Evolutionary conservation across 2,113 vertebrate species (phyloP).

Genomic region (Mola mola): DNA sequence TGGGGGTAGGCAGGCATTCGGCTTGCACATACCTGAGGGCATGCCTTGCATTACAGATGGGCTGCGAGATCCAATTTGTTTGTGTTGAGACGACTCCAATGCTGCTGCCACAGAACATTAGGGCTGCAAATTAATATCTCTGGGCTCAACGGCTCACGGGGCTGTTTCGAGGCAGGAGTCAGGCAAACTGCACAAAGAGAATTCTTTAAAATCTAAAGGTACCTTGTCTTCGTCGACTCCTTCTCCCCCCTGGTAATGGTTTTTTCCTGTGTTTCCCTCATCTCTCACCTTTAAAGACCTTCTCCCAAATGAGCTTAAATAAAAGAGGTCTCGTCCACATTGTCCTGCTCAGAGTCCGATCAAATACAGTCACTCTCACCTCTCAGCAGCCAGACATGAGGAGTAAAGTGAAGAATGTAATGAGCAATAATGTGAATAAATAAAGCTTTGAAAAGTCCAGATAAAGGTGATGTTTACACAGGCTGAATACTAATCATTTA

Average conservation of each 20-base stretch:
- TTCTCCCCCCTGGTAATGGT: conserved; percentile 1
- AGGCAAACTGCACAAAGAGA: conserved; percentile 49
- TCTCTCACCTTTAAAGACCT: conserved; percentile 60
- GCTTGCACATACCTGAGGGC: conserved; percentile 49
- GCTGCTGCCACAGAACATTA: conserved; percentile 78
- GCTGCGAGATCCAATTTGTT: conserved; percentile 74
- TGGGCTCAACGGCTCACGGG: conserved; percentile 50
- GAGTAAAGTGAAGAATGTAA: conserved; percentile 50
- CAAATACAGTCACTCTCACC: conserved; percentile 39
- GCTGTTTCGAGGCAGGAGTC: conserved; percentile 58
- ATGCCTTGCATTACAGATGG: conserved; percentile 61
- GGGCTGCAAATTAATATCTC: conserved; percentile 74
- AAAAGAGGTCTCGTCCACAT: conserved; percentile 37
- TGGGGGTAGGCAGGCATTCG: conserved; percentile 31
- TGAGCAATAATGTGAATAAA: conserved; percentile 43
- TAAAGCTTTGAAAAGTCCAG: conserved; percentile 5
- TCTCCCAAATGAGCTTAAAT: conserved; percentile 56
- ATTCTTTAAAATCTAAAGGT: conserved; percentile 31
- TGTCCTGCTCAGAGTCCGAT: conserved; percentile 53
- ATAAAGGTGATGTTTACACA: too few relatives aligned
- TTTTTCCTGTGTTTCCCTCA: conserved; percentile 25
- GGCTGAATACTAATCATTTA: too few relatives aligned
- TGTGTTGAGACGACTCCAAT: conserved; percentile 74
- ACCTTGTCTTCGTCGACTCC: conserved; percentile 25
- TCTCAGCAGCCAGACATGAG: conserved; percentile 18